Evolutionary conservation across 92 coral and sea anemone genomes (phyloP), one percentile per base, ranked within the genome.

Genomic region (Montipora capitata): DNA sequence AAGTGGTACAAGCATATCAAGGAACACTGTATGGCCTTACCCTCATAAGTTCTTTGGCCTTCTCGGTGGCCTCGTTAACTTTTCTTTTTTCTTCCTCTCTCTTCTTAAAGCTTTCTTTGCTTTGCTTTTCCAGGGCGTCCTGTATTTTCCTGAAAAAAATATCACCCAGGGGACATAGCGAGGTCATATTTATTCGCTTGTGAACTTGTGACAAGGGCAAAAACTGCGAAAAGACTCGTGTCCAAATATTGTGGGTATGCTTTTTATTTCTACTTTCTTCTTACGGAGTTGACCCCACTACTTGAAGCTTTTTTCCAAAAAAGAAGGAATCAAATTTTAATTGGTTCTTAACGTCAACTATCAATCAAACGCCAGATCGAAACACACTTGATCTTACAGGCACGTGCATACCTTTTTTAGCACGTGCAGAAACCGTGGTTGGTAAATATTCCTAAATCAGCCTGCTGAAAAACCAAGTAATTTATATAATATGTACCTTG

Each of bases 11-110:
- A 20, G 27, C 27, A 20, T 20, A 20, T 20, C 27, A 20, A 20
- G 27, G 27, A 20, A 20, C 7, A 4, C 0, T 10, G 0, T 20
- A 1, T 57, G 8, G 14, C 40, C 41, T 67, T 79, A 96, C 99
- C 88, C 94, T 87, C 18, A 97, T 87, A 7, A 97, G 95, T 71
- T 95, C 95, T 68, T 93, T 93, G 13, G 99, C 99, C 79, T 89
- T 97, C 40, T 92, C 95, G 7, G 99, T 97, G 6, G 98, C 97
- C 20, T 91, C 95, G 20, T 95, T 97, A 16, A 94, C 94, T 48
- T 94, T 85, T n/a, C 92, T 90, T 77, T 91, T 88, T 64, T 95
- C 99, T 3, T 91, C 94, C 4, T 90, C 88, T 35, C 96, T 68
- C 27, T 94, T 95, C 62, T 90, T 97, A 72, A 93, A 93, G 13